A percentile compares a stretch with the other conserved stretches of the same genome.
Conservation (phyloP, 2,113 vertebrate genomes). For the Myrmecophaga tridactyla region DNA sequence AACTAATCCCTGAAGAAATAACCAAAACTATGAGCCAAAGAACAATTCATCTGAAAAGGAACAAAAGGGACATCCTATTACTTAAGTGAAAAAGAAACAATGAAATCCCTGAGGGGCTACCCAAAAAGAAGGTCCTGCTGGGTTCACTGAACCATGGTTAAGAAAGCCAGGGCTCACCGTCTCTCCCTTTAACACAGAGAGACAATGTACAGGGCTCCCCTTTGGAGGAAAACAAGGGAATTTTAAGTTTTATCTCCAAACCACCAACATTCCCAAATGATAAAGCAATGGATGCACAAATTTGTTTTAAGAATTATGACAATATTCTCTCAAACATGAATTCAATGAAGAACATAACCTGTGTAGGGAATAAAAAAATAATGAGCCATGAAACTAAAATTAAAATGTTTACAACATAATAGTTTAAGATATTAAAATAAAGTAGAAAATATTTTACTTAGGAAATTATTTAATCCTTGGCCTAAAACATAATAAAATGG, state of each 20-base stretch:
- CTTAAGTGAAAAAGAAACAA: background rate
- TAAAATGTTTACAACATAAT: constrained; percentile 2
- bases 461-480: constrained; percentile 4
- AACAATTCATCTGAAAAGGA: background rate
- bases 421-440: constrained; percentile 29
- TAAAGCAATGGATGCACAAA: background rate
- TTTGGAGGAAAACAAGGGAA: background rate
- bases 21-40: background rate
- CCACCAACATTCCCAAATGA: background rate
- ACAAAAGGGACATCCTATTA: background rate
- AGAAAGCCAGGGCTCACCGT: background rate
- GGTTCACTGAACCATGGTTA: background rate
- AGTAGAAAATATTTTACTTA: constrained; percentile 7
- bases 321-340: constrained; percentile 40
- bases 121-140: background rate
- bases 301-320: background rate
- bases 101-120: background rate
- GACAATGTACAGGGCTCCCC: background rate
- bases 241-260: background rate
- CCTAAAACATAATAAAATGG: constrained; percentile 34
- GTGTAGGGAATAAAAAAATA: background rate
- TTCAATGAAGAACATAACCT: background rate
- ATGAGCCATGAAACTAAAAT: constrained; percentile 23
- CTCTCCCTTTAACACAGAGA: background rate
- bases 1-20: background rate